Conservation (phyloP, 1,140 invertebrate species). For the Hyposmocoma kahamanoa region DNA sequence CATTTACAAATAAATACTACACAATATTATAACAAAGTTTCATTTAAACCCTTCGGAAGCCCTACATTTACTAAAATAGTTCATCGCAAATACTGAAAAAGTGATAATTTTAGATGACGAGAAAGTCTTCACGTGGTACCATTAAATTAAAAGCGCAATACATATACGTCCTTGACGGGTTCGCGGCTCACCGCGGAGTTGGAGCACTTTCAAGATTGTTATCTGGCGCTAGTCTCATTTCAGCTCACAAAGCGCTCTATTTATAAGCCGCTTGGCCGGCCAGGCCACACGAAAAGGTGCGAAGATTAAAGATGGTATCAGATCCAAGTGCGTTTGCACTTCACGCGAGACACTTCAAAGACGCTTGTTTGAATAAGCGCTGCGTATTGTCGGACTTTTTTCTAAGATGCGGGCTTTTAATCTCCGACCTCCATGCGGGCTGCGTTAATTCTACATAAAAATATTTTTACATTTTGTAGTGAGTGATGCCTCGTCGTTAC, state of each 20-base stretch:
- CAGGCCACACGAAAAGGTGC: conserved; percentile 59
- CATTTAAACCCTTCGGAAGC: too few relatives aligned
- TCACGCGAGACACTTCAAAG: conserved; percentile 41
- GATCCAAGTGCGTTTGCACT: conserved; percentile 51
- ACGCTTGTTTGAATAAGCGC: conserved; percentile 28
- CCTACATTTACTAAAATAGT: too few relatives aligned
- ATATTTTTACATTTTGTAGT: too few relatives aligned
- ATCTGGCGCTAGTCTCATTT: conserved; percentile 64
- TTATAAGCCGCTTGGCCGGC: conserved; percentile 52
- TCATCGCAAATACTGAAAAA: too few relatives aligned
- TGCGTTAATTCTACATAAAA: too few relatives aligned
- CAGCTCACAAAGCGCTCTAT: conserved; percentile 62
- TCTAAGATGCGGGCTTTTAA: conserved; percentile 14
- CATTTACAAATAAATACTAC: conserved; percentile 55
- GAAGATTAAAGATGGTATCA: conserved; percentile 70
- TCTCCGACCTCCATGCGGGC: not conserved
- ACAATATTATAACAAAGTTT: too few relatives aligned
- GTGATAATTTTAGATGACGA: too few relatives aligned
- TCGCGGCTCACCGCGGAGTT: conserved; percentile 41
- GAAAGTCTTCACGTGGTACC: too few relatives aligned
- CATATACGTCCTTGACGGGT: conserved; percentile 38
- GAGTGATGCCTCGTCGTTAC: too few relatives aligned
- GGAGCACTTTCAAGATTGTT: conserved; percentile 60
- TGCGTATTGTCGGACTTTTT: conserved; percentile 30
- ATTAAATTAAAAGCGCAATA: conserved; percentile 49